Percentiles rank a stretch among this genome's conserved stretches.
Evolutionary conservation across 2,797 vertebrate genomes (phyloP).

Genomic region (Sebastolobus altivelis): DNA sequence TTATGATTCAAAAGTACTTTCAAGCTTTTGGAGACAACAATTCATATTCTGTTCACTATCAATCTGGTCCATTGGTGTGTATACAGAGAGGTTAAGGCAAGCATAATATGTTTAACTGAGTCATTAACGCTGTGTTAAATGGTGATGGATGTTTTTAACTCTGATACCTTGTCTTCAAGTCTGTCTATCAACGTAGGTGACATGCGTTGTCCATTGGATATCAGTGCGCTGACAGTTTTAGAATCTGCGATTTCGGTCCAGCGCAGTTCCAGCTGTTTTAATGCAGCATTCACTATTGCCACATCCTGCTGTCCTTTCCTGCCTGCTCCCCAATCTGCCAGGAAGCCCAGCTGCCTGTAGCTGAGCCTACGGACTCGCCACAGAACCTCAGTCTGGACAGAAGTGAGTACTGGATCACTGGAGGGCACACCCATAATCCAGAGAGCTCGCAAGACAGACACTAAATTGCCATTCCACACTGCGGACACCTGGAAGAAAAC

Average conservation of each 20-base stretch:
- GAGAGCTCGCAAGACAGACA: conserved; percentile 84
- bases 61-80: background rate
- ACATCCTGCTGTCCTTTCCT: conserved; percentile 51
- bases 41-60: background rate
- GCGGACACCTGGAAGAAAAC: conserved; percentile 77
- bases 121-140: background rate
- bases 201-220: conserved; percentile 79
- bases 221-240: conserved; percentile 80
- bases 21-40: background rate
- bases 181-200: conserved; percentile 86
- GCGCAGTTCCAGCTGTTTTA: conserved; percentile 92
- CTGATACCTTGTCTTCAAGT: conserved; percentile 93
- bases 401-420: conserved; percentile 63
- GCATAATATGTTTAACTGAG: background rate
- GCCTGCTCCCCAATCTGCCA: conserved; percentile 71
- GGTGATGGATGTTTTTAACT: background rate
- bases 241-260: conserved; percentile 91
- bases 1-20: background rate
- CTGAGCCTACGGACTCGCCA: conserved; percentile 90
- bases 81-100: background rate
- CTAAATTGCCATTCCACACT: conserved; percentile 86
- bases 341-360: conserved; percentile 83
- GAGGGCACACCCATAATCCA: conserved; percentile 73
- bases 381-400: conserved; percentile 90
- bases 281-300: conserved; percentile 73